Conservation (phyloP, 1,140 invertebrate genomes). For the Gryllus bimaculatus region DNA sequence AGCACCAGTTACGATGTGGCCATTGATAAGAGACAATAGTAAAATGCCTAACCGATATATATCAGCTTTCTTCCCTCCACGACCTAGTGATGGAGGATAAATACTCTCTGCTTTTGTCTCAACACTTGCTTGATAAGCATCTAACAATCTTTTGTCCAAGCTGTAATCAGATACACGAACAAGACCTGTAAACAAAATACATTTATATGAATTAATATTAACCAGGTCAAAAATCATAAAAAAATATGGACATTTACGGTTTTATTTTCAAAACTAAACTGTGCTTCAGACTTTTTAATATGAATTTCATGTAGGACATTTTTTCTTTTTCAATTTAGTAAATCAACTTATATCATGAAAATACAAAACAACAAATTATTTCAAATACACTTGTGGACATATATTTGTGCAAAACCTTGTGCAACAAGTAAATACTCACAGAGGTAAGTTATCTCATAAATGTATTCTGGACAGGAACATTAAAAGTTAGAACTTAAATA, state of each 20-base stretch:
- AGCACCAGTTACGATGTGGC: conserved; percentile 37
- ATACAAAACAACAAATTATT: too few relatives aligned
- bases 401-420: too few relatives aligned
- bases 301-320: neutral
- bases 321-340: neutral
- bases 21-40: conserved; percentile 45
- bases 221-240: neutral
- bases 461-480: too few relatives aligned
- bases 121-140: conserved; percentile 34
- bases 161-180: conserved; percentile 61
- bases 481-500: too few relatives aligned
- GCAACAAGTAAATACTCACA: too few relatives aligned
- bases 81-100: conserved; percentile 44
- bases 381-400: too few relatives aligned
- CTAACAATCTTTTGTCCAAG: conserved; percentile 51
- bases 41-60: conserved; percentile 57
- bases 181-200: conserved; percentile 27
- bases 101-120: conserved; percentile 28
- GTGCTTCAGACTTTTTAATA: neutral
- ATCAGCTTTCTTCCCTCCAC: conserved; percentile 61
- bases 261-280: neutral
- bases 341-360: too few relatives aligned
- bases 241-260: neutral
- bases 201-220: neutral
- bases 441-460: too few relatives aligned